A percentile compares a stretch with the other conserved stretches of the same genome.
Evolutionary conservation across 2,113 vertebrate genomes (phyloP).

Genomic region (Cygnus atratus): DNA sequence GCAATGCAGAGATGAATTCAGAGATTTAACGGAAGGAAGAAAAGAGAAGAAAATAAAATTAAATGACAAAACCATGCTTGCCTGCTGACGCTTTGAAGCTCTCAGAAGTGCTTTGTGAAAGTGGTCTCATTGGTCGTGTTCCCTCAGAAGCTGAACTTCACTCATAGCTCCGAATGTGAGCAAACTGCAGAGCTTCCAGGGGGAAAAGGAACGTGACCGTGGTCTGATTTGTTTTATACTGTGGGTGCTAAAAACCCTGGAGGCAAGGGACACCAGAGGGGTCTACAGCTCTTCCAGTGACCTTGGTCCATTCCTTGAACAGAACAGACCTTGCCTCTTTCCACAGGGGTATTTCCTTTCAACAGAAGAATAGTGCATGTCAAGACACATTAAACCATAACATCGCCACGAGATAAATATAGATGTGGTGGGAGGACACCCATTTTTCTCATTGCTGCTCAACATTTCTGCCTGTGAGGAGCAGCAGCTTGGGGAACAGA

Average conservation of each 20-base stretch:
- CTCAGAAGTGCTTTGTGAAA: not conserved
- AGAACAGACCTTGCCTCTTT: not conserved
- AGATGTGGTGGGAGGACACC: not conserved
- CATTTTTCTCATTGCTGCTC: not conserved
- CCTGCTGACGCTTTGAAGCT: not conserved
- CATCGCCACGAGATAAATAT: not conserved
- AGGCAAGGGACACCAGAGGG: not conserved
- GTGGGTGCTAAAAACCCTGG: not conserved
- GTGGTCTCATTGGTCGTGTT: rapidly evolving
- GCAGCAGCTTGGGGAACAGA: not conserved
- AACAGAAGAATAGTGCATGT: not conserved
- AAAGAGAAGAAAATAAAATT: not conserved
- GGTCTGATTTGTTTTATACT: not conserved
- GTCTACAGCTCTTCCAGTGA: rapidly evolving
- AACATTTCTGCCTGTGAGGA: not conserved
- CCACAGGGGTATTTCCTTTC: not conserved
- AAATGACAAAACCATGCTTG: not conserved
- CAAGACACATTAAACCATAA: not conserved
- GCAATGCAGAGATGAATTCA: not conserved
- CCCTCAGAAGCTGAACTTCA: not conserved
- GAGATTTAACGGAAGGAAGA: not conserved
- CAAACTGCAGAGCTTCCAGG: not conserved
- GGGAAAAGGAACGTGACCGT: not conserved
- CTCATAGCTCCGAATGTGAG: not conserved
- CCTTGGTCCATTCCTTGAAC: not conserved